Base-by-base conservation (phyloP, 2,888 invertebrate genomes). In the Torymus texanus region DNA sequence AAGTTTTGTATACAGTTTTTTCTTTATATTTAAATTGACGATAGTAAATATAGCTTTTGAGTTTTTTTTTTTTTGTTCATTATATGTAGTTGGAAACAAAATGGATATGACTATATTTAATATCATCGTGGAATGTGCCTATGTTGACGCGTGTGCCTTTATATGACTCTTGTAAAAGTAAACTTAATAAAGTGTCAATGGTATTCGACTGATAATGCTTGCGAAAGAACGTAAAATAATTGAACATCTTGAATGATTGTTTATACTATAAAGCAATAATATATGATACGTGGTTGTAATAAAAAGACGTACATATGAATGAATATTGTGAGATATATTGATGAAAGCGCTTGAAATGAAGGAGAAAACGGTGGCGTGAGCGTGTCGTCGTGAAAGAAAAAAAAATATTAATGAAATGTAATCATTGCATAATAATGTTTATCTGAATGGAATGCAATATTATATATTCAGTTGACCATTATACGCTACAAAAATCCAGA, bases 161-260 rank as follows among this genome's bases (percentile, higher is more conserved):
- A 21, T 21, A 79, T 82, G 81, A 81, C 73, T 11, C 70, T 79
- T 83, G 67, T 83, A 75, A 81, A 75, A 80, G 56, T 80, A 76
- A 82, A 83, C 82, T 82, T 74, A 81, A 85, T 78, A 82, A 82
- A 72, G 70, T 78, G 75, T 83, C 10, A 59, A 83, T 85, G 86
- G 85, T 83, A 87, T 87, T 85, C 85, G 84, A 86, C 88, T 88
- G 86, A 88, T 88, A 89, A 89, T 89, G 88, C 89, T 89, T 88
- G 89, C 88, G 84, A 88, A 87, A 87, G 84, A 78, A 88, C 84
- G 78, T 79, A 82, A 84, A 87, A 87, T 82, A 86, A 85, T 81
- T 80, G 77, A 83, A 80, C 79, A 83, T 78, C 78, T 83, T 73
- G 70, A 70, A 71, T 62, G 66, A 71, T 67, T 80, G 75, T 81